These are phyloP conservation scores for Agonopterix alstromeriana DNA, from an alignment of 2,888 invertebrate species.

Conservation along the genomic window DNA sequence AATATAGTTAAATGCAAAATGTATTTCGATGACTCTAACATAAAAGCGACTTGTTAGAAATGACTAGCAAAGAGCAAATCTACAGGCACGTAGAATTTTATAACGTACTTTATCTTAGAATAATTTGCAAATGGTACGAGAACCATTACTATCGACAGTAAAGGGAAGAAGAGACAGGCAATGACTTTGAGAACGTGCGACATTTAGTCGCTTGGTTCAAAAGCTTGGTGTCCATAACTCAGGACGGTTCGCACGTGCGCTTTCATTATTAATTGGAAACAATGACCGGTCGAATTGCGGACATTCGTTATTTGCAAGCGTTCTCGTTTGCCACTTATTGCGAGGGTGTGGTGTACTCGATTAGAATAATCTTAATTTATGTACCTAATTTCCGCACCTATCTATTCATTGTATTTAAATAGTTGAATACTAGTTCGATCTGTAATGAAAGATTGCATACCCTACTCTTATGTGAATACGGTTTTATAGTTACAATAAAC, in stretches of 20 bases:
- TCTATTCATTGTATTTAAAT: too few species aligned
- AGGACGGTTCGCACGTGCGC: conserved; percentile 42
- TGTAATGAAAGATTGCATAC: too few species aligned
- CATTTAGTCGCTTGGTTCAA: conserved; percentile 28
- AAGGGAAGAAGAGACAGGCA: too few species aligned
- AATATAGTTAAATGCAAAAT: too few species aligned
- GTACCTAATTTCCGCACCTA: conserved; percentile 2
- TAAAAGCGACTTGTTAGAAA: too few species aligned
- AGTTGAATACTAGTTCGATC: too few species aligned
- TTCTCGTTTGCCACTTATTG: conserved; percentile 24
- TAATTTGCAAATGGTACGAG: too few species aligned
- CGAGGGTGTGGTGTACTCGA: conserved; percentile 26
- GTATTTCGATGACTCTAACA: too few species aligned
- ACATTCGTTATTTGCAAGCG: conserved; percentile 46
- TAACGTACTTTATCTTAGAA: too few species aligned
- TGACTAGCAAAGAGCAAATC: too few species aligned
- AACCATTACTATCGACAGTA: too few species aligned
- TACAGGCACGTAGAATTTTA: too few species aligned
- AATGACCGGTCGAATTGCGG: conserved; percentile 38
- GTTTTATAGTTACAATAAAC: background rate
- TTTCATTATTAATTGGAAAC: conserved; percentile 51
- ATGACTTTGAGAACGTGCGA: background rate
- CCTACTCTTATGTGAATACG: background rate
- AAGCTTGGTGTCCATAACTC: background rate
- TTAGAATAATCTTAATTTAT: conserved; percentile 20